Evolutionary conservation across 2,797 vertebrate genomes (phyloP).

Genomic region (Amblyraja radiata): DNA sequence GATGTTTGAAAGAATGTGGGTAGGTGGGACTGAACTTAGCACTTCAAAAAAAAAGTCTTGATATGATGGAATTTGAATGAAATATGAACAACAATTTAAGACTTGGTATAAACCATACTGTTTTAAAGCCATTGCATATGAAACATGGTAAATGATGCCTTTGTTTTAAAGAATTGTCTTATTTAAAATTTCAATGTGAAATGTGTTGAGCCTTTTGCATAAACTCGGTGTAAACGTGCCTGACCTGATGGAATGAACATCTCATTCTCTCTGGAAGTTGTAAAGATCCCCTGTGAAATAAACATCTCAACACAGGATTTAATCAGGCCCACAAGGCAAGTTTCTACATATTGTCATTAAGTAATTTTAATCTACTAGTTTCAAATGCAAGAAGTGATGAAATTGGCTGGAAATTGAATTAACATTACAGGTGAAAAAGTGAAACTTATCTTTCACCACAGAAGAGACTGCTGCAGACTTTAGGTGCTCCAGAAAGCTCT

Average conservation of each 20-base stretch:
- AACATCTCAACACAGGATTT: background rate
- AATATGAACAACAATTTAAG: background rate
- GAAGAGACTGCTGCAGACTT: background rate
- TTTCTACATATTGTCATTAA: background rate
- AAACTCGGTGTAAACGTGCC: background rate
- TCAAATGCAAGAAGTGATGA: background rate
- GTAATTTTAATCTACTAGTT: background rate
- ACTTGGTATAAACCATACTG: background rate
- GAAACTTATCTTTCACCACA: background rate
- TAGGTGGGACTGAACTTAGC: background rate
- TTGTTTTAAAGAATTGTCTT: background rate
- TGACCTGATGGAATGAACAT: background rate
- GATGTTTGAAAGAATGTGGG: background rate
- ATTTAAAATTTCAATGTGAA: background rate
- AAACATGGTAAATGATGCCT: background rate
- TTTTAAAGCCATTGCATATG: background rate
- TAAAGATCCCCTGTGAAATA: too few relatives aligned
- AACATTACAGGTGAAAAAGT: too few relatives aligned
- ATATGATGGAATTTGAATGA: background rate
- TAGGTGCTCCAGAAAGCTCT: background rate
- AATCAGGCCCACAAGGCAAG: background rate
- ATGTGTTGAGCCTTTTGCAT: background rate
- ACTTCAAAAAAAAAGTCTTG: background rate
- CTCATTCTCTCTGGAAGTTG: background rate
- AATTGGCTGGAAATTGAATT: too few relatives aligned